Conservation (phyloP, 2,113 vertebrate species). For the Microtus pennsylvanicus region DNA sequence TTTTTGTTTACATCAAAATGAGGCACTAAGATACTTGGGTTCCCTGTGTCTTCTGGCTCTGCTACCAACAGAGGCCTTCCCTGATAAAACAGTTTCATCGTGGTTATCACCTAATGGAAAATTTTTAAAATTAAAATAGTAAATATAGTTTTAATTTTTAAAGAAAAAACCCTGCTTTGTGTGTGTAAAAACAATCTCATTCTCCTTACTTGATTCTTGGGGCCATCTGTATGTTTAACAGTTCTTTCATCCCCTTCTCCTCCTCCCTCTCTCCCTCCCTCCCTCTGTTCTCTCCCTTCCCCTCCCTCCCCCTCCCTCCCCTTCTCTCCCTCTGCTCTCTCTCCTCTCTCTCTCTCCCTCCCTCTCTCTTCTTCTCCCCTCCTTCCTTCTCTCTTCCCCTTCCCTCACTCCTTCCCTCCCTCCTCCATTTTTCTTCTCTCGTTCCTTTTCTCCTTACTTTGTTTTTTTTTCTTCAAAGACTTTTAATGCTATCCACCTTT, state of each 20-base stretch:
- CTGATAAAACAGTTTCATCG: conserved; percentile 33
- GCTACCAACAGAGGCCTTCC: conserved; percentile 9
- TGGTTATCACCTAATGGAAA: neutral
- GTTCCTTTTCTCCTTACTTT: too few species aligned
- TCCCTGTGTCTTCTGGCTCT: neutral
- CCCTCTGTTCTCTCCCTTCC: too few species aligned
- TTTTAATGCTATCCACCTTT: neutral
- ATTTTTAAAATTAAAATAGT: neutral
- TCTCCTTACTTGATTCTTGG: neutral
- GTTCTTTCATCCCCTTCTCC: neutral
- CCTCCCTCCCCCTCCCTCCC: rapidly evolving
- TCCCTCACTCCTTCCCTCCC: neutral
- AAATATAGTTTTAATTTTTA: neutral
- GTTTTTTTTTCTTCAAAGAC: neutral
- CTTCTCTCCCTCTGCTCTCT: neutral
- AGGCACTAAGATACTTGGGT: conserved; percentile 24
- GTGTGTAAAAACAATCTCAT: neutral
- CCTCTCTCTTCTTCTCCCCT: too few species aligned
- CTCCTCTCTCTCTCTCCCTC: neutral
- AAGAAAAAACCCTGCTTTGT: conserved; percentile 29
- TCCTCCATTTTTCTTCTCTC: neutral
- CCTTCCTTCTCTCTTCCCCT: too few species aligned
- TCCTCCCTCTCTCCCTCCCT: neutral
- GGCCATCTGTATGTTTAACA: neutral
- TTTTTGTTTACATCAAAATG: conserved; percentile 56